Evolutionary conservation across 2,888 invertebrate species (phyloP).

Genomic region (Phortica magna): DNA sequence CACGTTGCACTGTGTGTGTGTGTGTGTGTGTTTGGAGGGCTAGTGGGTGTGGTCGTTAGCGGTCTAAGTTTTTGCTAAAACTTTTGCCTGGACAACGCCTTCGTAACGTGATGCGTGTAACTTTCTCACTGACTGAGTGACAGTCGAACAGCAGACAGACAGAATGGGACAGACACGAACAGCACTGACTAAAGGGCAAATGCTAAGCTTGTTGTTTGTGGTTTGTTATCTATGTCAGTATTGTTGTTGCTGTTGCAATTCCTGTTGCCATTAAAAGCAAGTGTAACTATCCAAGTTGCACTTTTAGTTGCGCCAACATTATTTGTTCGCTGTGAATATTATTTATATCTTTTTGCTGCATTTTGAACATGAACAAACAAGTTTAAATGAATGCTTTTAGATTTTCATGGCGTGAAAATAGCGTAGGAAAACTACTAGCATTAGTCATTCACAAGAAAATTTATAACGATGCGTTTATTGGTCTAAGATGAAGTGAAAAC

Average conservation of each 20-base stretch:
- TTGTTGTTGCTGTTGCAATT: constrained; percentile 17
- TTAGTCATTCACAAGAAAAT: background rate
- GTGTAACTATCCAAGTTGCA: background rate
- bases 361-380: background rate
- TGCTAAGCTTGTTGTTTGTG: constrained; percentile 65
- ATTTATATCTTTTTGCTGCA: background rate
- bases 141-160: background rate
- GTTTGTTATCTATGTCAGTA: constrained; percentile 37
- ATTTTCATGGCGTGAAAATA: background rate
- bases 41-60: constrained; percentile 6
- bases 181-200: constrained; percentile 4
- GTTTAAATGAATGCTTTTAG: background rate
- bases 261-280: background rate
- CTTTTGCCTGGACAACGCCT: constrained; percentile 28
- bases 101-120: constrained; percentile 28
- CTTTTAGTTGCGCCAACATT: background rate
- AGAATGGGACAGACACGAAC: background rate
- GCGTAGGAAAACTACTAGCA: background rate
- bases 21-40: background rate
- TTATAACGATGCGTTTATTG: background rate
- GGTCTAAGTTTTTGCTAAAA: constrained; percentile 8
- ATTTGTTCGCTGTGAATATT: background rate
- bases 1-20: background rate
- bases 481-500: background rate
- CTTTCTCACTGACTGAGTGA: background rate